Evolutionary conservation across 2,888 invertebrate species (phyloP).

Genomic region (Campoplex capitator): DNA sequence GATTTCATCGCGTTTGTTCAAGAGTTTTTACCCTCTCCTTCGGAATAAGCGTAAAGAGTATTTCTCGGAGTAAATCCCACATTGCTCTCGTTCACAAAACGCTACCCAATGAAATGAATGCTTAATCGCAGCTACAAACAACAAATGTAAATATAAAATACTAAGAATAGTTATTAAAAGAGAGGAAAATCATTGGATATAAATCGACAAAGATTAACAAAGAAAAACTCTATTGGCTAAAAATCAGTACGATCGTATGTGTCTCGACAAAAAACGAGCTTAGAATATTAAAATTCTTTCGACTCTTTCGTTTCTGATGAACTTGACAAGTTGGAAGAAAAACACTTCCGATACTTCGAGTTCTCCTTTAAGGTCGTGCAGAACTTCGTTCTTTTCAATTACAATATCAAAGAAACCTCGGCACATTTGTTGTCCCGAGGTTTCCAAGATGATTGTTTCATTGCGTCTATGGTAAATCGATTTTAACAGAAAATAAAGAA

Average conservation of each 20-base stretch:
- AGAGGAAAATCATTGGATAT: constrained; percentile 28
- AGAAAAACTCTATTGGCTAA: constrained; percentile 59
- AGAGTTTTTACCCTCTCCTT: neutral
- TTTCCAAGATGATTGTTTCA: neutral
- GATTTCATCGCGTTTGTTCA: neutral
- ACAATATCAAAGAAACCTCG: constrained; percentile 3
- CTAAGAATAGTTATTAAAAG: constrained; percentile 9
- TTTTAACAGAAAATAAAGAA: constrained; percentile 32
- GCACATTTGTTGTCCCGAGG: constrained; percentile 14
- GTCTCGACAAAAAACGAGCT: constrained; percentile 10
- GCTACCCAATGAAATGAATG: constrained; percentile 50
- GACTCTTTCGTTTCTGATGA: neutral
- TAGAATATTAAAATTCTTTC: constrained; percentile 7
- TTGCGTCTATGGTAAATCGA: neutral
- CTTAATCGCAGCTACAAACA: constrained; percentile 64
- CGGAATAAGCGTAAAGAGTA: constrained; percentile 39
- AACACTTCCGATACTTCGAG: constrained; percentile 22
- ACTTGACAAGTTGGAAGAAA: constrained; percentile 11
- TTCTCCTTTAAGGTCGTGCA: constrained; percentile 28
- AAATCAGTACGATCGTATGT: constrained; percentile 41
- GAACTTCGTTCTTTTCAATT: constrained; percentile 23
- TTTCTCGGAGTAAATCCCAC: constrained; percentile 18
- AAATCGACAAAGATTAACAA: constrained; percentile 61
- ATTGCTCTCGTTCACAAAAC: constrained; percentile 52
- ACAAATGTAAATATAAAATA: constrained; percentile 58